Percentiles rank a stretch among this genome's conserved stretches.
These are phyloP conservation scores for Drosophila triauraria DNA, from an alignment of 1,140 invertebrate genomes.

Conservation along the genomic window DNA sequence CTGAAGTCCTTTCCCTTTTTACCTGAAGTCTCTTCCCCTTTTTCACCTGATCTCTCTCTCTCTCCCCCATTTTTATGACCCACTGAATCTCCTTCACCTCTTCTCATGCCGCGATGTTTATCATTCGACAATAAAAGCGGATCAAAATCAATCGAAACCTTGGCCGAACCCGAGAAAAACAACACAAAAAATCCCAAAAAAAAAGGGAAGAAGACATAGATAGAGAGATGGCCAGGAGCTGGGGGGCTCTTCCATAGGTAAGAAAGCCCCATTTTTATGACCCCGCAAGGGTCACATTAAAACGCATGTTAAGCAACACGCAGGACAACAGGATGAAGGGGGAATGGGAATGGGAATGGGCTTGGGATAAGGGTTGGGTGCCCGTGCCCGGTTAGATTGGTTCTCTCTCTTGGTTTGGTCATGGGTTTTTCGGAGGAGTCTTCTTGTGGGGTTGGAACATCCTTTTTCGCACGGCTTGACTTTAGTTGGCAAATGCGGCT, in stretches of 20 bases:
- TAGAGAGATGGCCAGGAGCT: neutral
- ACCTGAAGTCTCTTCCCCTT: conserved; percentile 21
- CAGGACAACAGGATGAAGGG: conserved; percentile 40
- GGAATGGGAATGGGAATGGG: conserved; percentile 13
- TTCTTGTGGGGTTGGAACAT: conserved; percentile 25
- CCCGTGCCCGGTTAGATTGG: neutral
- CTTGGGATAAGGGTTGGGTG: neutral
- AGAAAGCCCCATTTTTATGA: conserved; percentile 67
- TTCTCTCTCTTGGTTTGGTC: conserved; percentile 5
- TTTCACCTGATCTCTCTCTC: conserved; percentile 28
- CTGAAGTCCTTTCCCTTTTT: conserved; percentile 1
- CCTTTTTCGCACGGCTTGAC: conserved; percentile 65
- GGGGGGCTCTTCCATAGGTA: conserved; percentile 14
- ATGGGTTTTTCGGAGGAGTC: neutral
- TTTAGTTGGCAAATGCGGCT: conserved; percentile 43
- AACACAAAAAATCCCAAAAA: neutral
- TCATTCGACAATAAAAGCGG: conserved; percentile 62
- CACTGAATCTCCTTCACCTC: conserved; percentile 1
- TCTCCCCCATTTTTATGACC: conserved; percentile 42
- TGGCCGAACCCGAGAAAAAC: conserved; percentile 10
- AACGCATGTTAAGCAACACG: conserved; percentile 73
- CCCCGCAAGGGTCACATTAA: conserved; percentile 84
- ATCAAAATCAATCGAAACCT: conserved; percentile 71
- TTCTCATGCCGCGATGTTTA: conserved; percentile 29
- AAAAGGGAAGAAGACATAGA: neutral